phyloP scores from a whole-genome alignment of 2,888 invertebrate species.

The Dermolepida albohirtum region DNA sequence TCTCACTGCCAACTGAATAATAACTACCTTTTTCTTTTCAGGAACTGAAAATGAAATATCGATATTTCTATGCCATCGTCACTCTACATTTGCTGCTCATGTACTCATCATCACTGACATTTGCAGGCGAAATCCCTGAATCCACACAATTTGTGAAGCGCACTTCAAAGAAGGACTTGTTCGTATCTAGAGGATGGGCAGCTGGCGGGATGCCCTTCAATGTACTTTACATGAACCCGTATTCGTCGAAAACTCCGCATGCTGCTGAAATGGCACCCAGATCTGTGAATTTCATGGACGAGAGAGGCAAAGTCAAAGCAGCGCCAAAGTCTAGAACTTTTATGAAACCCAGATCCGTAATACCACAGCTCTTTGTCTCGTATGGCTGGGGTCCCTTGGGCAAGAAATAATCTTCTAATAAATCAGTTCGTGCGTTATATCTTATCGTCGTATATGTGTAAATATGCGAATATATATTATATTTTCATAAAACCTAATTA shows the following conservation, averaged over 20 bases:
- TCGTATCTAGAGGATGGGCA: constrained; percentile 67
- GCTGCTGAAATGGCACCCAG: constrained; percentile 5
- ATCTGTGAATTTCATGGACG: constrained; percentile 35
- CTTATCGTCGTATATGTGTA: no score
- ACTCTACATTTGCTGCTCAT: no score
- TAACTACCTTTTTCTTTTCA: no score
- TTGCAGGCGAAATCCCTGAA: not conserved
- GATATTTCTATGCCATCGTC: no score
- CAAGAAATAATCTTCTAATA: constrained; percentile 54
- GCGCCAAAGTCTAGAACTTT: constrained; percentile 8
- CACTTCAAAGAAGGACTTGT: constrained; percentile 62
- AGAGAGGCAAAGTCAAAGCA: constrained; percentile 20
- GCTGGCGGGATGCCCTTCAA: constrained; percentile 68
- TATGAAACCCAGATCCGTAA: constrained; percentile 57
- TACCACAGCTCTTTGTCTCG: constrained; percentile 68
- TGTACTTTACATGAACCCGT: constrained; percentile 65
- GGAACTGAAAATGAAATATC: no score
- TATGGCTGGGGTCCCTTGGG: constrained; percentile 69
- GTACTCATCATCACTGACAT: not conserved
- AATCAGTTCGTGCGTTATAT: no score
- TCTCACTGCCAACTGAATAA: no score
- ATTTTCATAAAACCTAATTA: no score
- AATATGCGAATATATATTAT: no score
- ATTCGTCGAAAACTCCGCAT: constrained; percentile 47
- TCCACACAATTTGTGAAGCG: not conserved